phyloP scores from a whole-genome alignment of 2,797 vertebrate genomes.

The Nothura maculosa region DNA sequence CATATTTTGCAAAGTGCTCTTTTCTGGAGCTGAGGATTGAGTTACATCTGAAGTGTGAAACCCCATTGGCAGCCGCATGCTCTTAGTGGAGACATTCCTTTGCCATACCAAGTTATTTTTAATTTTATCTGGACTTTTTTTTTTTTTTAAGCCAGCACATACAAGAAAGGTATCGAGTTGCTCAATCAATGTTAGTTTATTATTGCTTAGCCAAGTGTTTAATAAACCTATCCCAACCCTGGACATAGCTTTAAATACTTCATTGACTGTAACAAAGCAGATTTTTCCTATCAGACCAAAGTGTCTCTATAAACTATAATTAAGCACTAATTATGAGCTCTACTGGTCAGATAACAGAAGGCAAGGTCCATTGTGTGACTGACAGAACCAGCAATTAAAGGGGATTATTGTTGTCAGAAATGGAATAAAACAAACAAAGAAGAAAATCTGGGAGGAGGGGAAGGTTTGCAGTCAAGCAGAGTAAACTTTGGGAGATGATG shows the following conservation, averaged over 20 bases:
- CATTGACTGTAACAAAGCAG: constrained; percentile 80
- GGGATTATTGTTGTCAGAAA: constrained; percentile 69
- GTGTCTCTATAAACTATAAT: constrained; percentile 81
- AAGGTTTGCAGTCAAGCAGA: constrained; percentile 33
- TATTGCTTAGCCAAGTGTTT: constrained; percentile 84
- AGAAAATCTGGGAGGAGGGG: not conserved
- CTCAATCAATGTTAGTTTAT: constrained; percentile 81
- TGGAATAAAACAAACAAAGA: constrained; percentile 62
- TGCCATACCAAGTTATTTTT: constrained; percentile 73
- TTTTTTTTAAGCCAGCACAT: not conserved
- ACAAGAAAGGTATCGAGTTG: constrained; percentile 76
- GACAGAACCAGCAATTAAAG: constrained; percentile 53
- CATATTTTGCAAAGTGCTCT: constrained; percentile 57
- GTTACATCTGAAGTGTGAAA: constrained; percentile 54
- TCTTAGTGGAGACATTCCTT: constrained; percentile 45
- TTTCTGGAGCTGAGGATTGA: constrained; percentile 61
- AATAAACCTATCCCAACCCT: constrained; percentile 77
- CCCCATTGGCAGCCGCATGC: constrained; percentile 49
- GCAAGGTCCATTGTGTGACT: constrained; percentile 64
- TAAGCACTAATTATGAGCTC: constrained; percentile 81
- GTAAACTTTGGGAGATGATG: constrained; percentile 36
- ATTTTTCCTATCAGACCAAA: constrained; percentile 79
- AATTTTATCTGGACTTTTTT: constrained; percentile 60
- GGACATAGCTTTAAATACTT: constrained; percentile 78
- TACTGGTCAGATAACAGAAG: constrained; percentile 78